phyloP scores from a whole-genome alignment of 2,113 vertebrate genomes.

The Sceloporus undulatus region DNA sequence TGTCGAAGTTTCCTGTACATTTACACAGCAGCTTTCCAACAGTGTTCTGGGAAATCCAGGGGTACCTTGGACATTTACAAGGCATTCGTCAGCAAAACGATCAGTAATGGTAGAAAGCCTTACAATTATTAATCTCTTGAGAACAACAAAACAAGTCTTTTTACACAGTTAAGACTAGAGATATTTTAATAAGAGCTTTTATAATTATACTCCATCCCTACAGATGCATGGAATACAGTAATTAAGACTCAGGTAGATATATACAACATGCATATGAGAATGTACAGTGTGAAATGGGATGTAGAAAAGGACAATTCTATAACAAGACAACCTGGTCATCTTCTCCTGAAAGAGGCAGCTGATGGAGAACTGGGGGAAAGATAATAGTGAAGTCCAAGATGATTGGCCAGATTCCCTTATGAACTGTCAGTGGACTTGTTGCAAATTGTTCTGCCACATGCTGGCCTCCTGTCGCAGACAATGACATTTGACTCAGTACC shows the following conservation, averaged over 20 bases:
- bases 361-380: background rate
- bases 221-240: no score
- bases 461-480: background rate
- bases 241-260: no score
- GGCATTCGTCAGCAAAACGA: background rate
- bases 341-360: background rate
- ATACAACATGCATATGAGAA: no score
- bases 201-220: no score
- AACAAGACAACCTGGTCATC: background rate
- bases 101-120: conserved; percentile 63
- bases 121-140: background rate
- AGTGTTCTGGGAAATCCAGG: background rate
- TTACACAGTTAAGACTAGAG: no score
- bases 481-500: background rate
- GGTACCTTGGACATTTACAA: background rate
- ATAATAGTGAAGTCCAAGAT: background rate
- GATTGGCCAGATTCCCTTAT: no score
- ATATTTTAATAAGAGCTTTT: no score
- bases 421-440: background rate
- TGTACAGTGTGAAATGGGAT: background rate
- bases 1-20: background rate
- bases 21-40: background rate
- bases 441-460: background rate
- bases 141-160: no score
- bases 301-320: background rate